A percentile compares a stretch with the other conserved stretches of the same genome.
Conservation (phyloP, 2,888 invertebrate genomes). For the Lasioglossum morio region DNA sequence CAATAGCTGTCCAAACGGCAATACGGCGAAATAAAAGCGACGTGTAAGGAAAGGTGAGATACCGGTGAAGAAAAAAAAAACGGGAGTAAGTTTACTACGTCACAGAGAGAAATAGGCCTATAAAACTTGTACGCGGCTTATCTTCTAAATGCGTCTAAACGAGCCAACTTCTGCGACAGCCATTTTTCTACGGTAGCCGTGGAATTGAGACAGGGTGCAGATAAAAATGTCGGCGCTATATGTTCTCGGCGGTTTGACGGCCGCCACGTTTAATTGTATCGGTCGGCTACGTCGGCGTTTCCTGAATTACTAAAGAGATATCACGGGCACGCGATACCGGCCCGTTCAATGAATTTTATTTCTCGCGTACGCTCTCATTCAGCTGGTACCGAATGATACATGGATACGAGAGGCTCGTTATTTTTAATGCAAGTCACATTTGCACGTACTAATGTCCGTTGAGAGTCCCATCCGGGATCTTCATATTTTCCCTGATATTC, state of each 20-base stretch:
- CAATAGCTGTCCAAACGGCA: background rate
- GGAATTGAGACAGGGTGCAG: slow-evolving; percentile 29
- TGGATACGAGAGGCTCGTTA: slow-evolving; percentile 37
- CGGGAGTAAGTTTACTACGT: slow-evolving; percentile 14
- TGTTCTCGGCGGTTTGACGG: background rate
- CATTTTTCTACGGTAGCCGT: slow-evolving; percentile 30
- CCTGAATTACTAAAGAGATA: background rate
- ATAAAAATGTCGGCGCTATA: slow-evolving; percentile 12
- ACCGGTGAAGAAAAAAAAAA: slow-evolving; percentile 27
- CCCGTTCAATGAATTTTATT: background rate
- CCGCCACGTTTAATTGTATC: background rate
- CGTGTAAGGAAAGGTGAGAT: background rate
- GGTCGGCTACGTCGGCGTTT: background rate
- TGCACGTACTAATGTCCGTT: background rate
- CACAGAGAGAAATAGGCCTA: slow-evolving; percentile 20
- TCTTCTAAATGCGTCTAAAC: slow-evolving; percentile 30
- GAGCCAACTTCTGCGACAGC: slow-evolving; percentile 33
- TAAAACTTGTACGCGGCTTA: slow-evolving; percentile 45
- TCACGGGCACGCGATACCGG: background rate
- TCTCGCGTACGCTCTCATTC: slow-evolving; percentile 7
- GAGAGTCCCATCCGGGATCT: slow-evolving; percentile 14
- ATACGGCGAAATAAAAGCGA: background rate
- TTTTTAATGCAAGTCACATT: slow-evolving; percentile 39
- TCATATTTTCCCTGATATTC: slow-evolving; percentile 36
- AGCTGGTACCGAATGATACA: slow-evolving; percentile 9